Conservation (phyloP, 2,113 vertebrate genomes). For the Fukomys damarensis region DNA sequence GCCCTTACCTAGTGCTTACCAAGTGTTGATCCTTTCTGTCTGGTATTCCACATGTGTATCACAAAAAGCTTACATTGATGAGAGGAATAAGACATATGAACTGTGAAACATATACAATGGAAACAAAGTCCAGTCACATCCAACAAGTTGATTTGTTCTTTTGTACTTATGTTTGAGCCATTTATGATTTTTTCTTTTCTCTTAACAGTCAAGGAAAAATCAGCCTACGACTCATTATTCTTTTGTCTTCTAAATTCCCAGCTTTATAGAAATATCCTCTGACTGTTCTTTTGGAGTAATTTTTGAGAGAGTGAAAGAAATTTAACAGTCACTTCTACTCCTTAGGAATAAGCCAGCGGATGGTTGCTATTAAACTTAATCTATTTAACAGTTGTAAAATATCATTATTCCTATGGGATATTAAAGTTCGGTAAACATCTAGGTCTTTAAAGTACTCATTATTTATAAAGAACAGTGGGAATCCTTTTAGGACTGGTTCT, state of each 20-base stretch:
- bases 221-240: neutral
- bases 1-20: neutral
- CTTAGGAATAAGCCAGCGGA: neutral
- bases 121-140: neutral
- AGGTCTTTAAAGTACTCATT: conserved; percentile 14
- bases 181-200: conserved; percentile 24
- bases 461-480: neutral
- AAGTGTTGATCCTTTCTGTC: neutral
- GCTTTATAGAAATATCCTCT: neutral
- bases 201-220: neutral
- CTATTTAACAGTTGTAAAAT: neutral
- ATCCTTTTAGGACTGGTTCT: conserved; percentile 22
- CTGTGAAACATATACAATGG: neutral
- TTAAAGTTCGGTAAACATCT: neutral
- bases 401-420: neutral
- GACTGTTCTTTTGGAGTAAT: neutral
- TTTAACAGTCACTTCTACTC: neutral
- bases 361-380: neutral
- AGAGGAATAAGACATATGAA: neutral
- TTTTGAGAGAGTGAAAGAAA: neutral
- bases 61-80: neutral
- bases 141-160: neutral
- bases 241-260: neutral
- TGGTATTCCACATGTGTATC: neutral
- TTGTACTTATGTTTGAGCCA: neutral